These are phyloP conservation scores for Chionoecetes opilio DNA, from an alignment of 1,140 invertebrate species.

Conservation along the genomic window DNA sequence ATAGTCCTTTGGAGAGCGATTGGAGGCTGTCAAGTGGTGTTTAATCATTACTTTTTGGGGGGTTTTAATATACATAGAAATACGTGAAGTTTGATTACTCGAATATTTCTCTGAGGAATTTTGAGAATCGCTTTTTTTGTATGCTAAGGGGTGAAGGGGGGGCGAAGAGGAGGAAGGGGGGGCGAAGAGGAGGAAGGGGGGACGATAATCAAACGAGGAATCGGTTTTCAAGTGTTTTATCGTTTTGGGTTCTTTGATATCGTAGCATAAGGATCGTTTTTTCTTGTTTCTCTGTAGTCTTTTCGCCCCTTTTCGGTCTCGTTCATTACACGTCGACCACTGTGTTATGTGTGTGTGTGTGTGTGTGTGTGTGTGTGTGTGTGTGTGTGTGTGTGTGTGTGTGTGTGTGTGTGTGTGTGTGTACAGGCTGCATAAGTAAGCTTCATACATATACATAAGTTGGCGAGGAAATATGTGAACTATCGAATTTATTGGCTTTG, in stretches of 20 bases:
- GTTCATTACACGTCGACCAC: background rate
- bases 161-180: background rate
- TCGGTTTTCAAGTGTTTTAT: background rate
- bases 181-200: background rate
- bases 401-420: conserved; percentile 59
- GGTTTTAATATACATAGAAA: background rate
- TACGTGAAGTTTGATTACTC: conserved; percentile 63
- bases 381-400: conserved; percentile 59
- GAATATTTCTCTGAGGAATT: conserved; percentile 64
- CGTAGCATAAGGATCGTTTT: background rate
- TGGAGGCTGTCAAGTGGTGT: background rate
- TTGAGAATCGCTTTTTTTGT: conserved; percentile 40
- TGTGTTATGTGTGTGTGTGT: background rate
- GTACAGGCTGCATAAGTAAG: background rate
- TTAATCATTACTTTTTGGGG: conserved; percentile 33
- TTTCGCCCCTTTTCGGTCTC: conserved; percentile 19
- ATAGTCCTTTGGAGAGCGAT: conserved; percentile 51
- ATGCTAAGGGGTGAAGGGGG: conserved; percentile 21
- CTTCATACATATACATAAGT: background rate
- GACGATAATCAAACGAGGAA: conserved; percentile 59
- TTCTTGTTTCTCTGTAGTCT: background rate
- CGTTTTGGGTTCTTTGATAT: background rate
- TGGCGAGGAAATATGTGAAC: background rate
- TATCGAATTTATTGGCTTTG: conserved; percentile 36
- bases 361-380: conserved; percentile 22